Evolutionary conservation across 2,113 vertebrate genomes (phyloP), one percentile per base, ranked within the genome.

Genomic region (Ardeotis arabs): DNA sequence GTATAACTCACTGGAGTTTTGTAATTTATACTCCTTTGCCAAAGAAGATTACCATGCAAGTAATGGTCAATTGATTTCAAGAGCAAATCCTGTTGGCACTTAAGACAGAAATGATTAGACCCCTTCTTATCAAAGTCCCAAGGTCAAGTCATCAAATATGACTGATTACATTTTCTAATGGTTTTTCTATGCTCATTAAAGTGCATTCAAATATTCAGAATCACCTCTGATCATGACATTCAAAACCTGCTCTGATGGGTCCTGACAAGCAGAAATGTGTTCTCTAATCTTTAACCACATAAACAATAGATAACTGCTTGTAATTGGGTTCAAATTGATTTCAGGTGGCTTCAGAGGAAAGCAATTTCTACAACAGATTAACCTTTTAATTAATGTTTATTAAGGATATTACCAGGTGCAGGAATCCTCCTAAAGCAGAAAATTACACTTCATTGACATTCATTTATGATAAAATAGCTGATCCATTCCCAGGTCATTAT

Each of bases 361-460:
- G 98, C 98, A 98, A 98, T 98, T 98, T 98, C 98, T 98, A 90
- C 95, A 98, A 97, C 94, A 98, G 97, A 98, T 98, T 98, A 98
- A 98, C 98, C 98, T 98, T 98, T 98, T 98, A 98, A 98, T 98
- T 98, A 98, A 97, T 98, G 97, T 97, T 97, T 97, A 98, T 98
- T 98, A 98, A 98, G 95, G 96, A 95, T 95, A 98, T 97, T 97
- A 97, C 97, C 97, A 98, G 98, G 97, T 98, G 97, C 96, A 94
- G 96, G 96, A 97, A 98, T 98, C 96, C 84, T 97, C 81, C 93
- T 92, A 93, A 96, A 96, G 97, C 96, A 97, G 98, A 97, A 98
- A 98, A 98, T 98, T 97, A 97, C 78, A 97, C 87, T 97, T 98
- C 96, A 93, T 97, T 97, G 95, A 96, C 95, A 97, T 97, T 98